These are phyloP conservation scores for Taphrorychus bicolor DNA, from an alignment of 2,888 invertebrate species.

Conservation along the genomic window DNA sequence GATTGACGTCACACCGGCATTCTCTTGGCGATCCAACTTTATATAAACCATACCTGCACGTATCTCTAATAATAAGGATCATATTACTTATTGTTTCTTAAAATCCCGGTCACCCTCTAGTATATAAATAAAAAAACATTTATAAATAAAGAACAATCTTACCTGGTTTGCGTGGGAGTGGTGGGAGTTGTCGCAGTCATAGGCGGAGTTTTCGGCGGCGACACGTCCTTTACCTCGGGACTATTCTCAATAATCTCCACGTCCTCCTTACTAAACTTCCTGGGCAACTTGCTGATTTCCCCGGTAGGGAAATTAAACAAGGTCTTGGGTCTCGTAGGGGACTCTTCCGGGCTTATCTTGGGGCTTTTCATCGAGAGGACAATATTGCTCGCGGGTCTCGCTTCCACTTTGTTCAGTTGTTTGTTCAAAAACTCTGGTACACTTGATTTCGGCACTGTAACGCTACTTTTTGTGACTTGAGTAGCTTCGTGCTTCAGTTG, in stretches of 20 bases:
- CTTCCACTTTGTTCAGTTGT: constrained; percentile 74
- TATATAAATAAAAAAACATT: too few relatives aligned
- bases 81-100: too few relatives aligned
- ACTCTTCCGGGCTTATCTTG: constrained; percentile 47
- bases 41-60: too few relatives aligned
- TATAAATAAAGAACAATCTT: too few relatives aligned
- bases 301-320: constrained; percentile 42
- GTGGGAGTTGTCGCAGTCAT: constrained; percentile 31
- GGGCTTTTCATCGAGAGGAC: constrained; percentile 68
- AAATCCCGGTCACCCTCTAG: too few relatives aligned
- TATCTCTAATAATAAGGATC: too few relatives aligned
- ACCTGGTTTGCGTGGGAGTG: constrained; percentile 39
- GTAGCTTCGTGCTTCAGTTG: constrained; percentile 65
- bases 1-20: too few relatives aligned
- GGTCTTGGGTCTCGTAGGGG: constrained; percentile 21
- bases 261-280: constrained; percentile 52
- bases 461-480: constrained; percentile 54
- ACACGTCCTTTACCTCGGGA: constrained; percentile 42
- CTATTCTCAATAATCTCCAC: constrained; percentile 58
- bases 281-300: constrained; percentile 41
- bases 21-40: too few relatives aligned
- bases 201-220: constrained; percentile 40
- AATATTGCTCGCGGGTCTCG: constrained; percentile 68
- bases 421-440: constrained; percentile 75
- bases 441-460: constrained; percentile 52